Base-by-base conservation (phyloP, 2,797 vertebrate genomes). In the Gadopsis bispinosus region DNA sequence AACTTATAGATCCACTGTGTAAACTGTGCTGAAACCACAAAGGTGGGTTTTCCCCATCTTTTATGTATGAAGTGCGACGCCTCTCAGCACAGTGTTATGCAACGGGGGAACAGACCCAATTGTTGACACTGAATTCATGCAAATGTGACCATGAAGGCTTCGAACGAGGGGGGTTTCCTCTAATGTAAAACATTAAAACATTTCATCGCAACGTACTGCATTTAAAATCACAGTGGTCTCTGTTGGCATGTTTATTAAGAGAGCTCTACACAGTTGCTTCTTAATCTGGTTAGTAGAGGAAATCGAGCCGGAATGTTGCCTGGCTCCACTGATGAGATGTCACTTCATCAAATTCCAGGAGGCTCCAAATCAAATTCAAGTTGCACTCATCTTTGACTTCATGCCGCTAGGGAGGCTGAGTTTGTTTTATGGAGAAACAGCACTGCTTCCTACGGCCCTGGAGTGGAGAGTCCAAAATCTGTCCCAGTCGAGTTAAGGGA, bases 401-500 rank as follows among this genome's bases (percentile, higher is more conserved):
- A n/a, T 26, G 37, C 29, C 41, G 35, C 31, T 37, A 7, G 2
- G 2, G 35, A 54, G 16, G 16, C 80, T 33, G 2, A 10, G 22
- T 65, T 37, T 77, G n/a, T 35, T 67, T 76, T n/a, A 43, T 39
- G 13, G 41, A 13, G 62, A 58, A 72, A 77, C 37, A 14, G 58
- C 37, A 4, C 33, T 33, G 35, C 35, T 37, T 64, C 29, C 22
- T 6, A 9, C 43, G 77, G 54, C 53, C 33, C 3, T 55, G 45
- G 51, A 51, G 53, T 45, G 73, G 73, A 86, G 87, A 86, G 61
- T 67, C n/a, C 6, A 45, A 73, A 79, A 35, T 75, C 13, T 74
- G 53, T 71, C 73, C 54, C n/a, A 26, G 54, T 66, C 43, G 0
- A 56, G 31, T 66, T 5, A 12, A 59, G 62, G 14, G 37, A 60